Conservation (phyloP, 64 coral and sea anemone genomes). For the Hydrozoanthus tunicans region DNA sequence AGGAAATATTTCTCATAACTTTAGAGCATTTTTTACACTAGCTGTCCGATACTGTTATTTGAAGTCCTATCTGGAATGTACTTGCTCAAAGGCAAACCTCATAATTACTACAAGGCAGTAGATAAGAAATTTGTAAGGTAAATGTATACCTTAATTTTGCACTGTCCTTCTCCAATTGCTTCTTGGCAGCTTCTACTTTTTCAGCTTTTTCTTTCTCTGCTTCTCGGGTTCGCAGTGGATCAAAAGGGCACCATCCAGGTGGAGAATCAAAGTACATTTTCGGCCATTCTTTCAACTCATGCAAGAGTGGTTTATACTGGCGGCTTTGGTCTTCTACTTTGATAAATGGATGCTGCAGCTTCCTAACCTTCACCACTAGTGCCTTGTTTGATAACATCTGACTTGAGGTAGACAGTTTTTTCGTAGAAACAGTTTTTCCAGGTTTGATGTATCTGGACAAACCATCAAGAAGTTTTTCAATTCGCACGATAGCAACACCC, state of each 20-base stretch:
- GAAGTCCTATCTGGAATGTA: too few species aligned
- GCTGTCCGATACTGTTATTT: too few species aligned
- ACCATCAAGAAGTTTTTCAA: constrained; percentile 77
- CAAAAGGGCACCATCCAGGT: constrained; percentile 74
- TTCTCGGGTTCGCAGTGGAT: constrained; percentile 57
- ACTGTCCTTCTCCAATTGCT: constrained; percentile 25
- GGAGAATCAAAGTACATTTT: constrained; percentile 65
- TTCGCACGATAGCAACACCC: constrained; percentile 62
- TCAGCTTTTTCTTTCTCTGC: not conserved
- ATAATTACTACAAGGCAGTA: too few species aligned
- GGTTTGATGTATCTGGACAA: constrained; percentile 59
- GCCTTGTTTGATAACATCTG: constrained; percentile 17
- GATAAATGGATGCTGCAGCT: constrained; percentile 76
- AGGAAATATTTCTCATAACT: too few species aligned
- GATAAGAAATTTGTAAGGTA: too few species aligned
- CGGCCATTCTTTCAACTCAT: constrained; percentile 91
- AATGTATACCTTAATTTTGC: constrained; percentile 46
- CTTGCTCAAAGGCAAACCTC: too few species aligned
- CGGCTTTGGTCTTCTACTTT: constrained; percentile 91
- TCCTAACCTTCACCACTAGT: constrained; percentile 65
- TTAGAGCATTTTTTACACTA: too few species aligned
- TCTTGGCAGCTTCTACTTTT: constrained; percentile 2
- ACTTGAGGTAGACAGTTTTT: constrained; percentile 8
- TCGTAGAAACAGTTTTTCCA: constrained; percentile 48
- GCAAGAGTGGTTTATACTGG: constrained; percentile 77